These are phyloP conservation scores for Cetonia aurata DNA, from an alignment of 2,888 invertebrate species.

Conservation along the genomic window DNA sequence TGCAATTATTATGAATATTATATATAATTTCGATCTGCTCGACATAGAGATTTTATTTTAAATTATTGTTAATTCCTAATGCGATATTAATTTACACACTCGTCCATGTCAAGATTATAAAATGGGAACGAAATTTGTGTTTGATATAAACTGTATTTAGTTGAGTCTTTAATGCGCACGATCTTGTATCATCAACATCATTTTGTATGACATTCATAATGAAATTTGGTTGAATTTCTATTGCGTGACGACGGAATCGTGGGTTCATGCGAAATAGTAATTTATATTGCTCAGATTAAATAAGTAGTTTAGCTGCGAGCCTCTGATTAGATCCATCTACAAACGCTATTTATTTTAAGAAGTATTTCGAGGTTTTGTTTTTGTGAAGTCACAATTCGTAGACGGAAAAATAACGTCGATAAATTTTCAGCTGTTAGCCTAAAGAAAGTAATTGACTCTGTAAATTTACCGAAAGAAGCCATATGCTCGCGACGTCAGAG, in stretches of 20 bases:
- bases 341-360: conserved; percentile 10
- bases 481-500: conserved; percentile 40
- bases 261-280: conserved; percentile 9
- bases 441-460: conserved; percentile 43
- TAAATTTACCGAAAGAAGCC: conserved; percentile 42
- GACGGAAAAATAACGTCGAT: conserved; percentile 20
- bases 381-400: background rate
- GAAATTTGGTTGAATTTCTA: background rate
- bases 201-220: background rate
- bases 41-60: too few relatives aligned
- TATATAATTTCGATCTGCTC: too few relatives aligned
- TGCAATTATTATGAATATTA: too few relatives aligned
- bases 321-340: background rate
- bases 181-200: background rate
- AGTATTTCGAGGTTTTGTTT: conserved; percentile 12
- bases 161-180: background rate
- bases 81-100: background rate
- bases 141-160: background rate
- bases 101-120: background rate
- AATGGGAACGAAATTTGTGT: background rate
- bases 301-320: conserved; percentile 1
- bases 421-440: conserved; percentile 36
- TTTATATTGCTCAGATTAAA: conserved; percentile 15
- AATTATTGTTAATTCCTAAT: background rate
- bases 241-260: conserved; percentile 5